phyloP scores from a whole-genome alignment of 1,140 invertebrate genomes.

The Bombus polaris region DNA sequence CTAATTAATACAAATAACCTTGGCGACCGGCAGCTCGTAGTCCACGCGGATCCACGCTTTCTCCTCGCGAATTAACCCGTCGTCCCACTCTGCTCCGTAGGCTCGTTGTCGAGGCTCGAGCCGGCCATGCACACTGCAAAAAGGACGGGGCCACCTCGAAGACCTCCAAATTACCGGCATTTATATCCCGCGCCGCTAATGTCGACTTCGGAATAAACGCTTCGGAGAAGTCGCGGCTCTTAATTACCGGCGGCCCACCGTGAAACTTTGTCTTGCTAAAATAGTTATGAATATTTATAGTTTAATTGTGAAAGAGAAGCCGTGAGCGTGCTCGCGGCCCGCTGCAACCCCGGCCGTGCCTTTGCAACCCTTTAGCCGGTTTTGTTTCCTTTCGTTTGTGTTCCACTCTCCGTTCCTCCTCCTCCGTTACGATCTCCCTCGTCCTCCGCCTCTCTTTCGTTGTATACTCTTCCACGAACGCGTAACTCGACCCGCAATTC shows the following conservation, averaged over 20 bases:
- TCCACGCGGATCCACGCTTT: not conserved
- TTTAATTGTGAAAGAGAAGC: slow-evolving; percentile 41
- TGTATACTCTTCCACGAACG: not conserved
- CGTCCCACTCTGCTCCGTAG: not conserved
- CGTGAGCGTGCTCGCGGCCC: not conserved
- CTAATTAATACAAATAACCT: slow-evolving; percentile 64
- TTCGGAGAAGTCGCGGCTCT: slow-evolving; percentile 33
- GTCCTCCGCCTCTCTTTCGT: not conserved
- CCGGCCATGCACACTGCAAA: not conserved
- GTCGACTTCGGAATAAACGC: slow-evolving; percentile 45
- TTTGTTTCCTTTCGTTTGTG: slow-evolving; percentile 38
- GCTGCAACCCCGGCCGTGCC: not conserved
- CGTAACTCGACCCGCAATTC: not conserved
- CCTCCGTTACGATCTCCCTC: not conserved
- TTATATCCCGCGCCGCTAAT: slow-evolving; percentile 52
- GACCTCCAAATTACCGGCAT: slow-evolving; percentile 54
- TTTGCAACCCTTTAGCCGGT: not conserved
- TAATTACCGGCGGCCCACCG: slow-evolving; percentile 40
- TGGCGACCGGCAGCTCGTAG: not conserved
- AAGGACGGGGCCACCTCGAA: not conserved
- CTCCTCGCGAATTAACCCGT: slow-evolving; percentile 54
- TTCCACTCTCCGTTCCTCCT: not conserved
- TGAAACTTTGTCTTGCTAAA: slow-evolving; percentile 40
- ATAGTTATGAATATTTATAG: slow-evolving; percentile 56
- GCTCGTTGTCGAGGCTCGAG: not conserved